phyloP scores from a whole-genome alignment of 2,797 vertebrate genomes.

The Nasua narica region DNA sequence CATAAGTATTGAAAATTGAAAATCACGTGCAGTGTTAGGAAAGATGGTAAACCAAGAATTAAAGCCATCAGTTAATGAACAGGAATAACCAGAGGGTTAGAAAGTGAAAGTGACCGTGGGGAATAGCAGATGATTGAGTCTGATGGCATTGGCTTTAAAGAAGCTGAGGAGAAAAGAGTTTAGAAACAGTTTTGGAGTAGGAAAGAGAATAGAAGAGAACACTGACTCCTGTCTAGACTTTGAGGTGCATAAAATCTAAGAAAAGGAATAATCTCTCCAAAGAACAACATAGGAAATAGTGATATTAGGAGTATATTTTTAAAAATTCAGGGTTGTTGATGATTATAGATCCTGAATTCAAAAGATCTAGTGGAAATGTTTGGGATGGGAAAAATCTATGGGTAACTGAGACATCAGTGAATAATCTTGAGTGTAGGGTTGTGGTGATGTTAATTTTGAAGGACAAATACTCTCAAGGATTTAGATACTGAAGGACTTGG shows the following conservation, averaged over 20 bases:
- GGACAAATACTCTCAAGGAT: background rate
- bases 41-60: background rate
- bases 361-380: background rate
- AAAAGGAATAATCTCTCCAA: background rate
- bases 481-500: background rate
- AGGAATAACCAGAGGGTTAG: background rate
- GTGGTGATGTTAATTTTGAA: background rate
- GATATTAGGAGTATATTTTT: background rate
- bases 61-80: background rate
- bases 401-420: background rate
- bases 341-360: background rate
- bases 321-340: background rate
- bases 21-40: background rate
- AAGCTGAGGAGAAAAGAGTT: background rate
- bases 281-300: background rate
- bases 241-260: background rate
- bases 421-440: background rate
- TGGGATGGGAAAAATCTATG: background rate
- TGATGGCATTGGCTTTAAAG: background rate
- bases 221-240: background rate
- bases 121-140: background rate
- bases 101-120: background rate
- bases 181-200: background rate
- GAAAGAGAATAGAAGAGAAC: background rate
- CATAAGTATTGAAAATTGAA: background rate